These are phyloP conservation scores for Phortica variegata DNA, from an alignment of 1,140 invertebrate species.

Conservation along the genomic window DNA sequence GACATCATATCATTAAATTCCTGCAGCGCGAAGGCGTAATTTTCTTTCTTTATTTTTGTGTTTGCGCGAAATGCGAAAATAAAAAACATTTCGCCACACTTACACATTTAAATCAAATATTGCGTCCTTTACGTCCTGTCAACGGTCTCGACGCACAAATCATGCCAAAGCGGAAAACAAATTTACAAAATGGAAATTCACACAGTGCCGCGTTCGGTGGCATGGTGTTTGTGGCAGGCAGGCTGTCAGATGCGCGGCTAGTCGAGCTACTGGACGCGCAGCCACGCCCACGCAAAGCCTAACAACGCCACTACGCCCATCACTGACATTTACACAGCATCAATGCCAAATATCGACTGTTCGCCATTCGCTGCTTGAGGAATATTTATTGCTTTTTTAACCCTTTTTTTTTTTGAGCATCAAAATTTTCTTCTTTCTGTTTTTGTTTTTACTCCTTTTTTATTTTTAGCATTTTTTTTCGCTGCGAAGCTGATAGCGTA, in stretches of 20 bases:
- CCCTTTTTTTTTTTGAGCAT: constrained; percentile 45
- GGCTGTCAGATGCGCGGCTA: too few species aligned
- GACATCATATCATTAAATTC: constrained; percentile 28
- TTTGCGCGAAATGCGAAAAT: too few species aligned
- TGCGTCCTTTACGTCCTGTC: too few species aligned
- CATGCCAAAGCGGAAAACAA: constrained; percentile 46
- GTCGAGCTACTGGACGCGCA: too few species aligned
- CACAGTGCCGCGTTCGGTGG: not conserved
- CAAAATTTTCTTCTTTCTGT: constrained; percentile 35
- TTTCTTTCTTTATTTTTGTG: too few species aligned
- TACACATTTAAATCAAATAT: not conserved
- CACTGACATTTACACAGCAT: not conserved
- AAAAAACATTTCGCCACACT: too few species aligned
- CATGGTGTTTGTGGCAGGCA: not conserved
- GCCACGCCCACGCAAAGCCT: not conserved
- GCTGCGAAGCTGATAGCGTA: too few species aligned
- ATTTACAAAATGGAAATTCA: constrained; percentile 52
- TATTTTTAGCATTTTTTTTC: constrained; percentile 1
- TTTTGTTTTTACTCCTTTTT: constrained; percentile 16
- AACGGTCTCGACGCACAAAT: constrained; percentile 1
- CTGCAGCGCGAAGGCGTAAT: too few species aligned
- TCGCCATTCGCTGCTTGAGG: constrained; percentile 50
- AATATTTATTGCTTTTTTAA: constrained; percentile 55
- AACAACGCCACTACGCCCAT: not conserved
- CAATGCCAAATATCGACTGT: constrained; percentile 38